A percentile compares a stretch with the other conserved stretches of the same genome.
Conservation (phyloP, 2,888 invertebrate species). For the Asteroscopus sphinx region DNA sequence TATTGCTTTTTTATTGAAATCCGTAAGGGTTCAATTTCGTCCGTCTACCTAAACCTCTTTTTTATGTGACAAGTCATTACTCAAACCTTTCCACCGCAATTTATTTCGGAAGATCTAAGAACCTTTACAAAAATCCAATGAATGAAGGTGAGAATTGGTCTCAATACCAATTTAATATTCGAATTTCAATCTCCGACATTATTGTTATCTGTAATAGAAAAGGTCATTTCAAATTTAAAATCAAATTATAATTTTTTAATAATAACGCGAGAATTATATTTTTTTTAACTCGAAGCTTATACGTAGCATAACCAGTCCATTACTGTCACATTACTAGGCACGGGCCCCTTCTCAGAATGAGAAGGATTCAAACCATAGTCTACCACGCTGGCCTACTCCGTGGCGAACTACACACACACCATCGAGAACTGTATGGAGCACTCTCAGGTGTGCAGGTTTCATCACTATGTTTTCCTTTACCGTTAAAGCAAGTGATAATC, state of each 20-base stretch:
- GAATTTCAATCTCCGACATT: constrained; percentile 45
- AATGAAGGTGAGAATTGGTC: constrained; percentile 31
- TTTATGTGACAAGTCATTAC: constrained; percentile 29
- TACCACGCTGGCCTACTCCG: no score
- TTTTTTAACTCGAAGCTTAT: no score
- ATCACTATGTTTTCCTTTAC: no score
- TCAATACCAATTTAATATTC: constrained; percentile 46
- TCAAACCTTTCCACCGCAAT: constrained; percentile 42
- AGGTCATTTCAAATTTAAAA: constrained; percentile 20
- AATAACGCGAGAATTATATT: no score
- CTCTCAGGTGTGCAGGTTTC: no score
- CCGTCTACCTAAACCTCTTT: constrained; percentile 16
- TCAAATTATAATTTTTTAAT: constrained; percentile 31
- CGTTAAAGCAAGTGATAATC: no score
- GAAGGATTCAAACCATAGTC: no score
- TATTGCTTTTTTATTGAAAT: constrained; percentile 1
- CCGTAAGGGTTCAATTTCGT: constrained; percentile 1
- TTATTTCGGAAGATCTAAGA: constrained; percentile 25
- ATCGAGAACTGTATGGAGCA: no score
- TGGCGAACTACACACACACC: no score
- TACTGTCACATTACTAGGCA: no score
- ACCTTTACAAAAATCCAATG: constrained; percentile 26
- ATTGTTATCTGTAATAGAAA: constrained; percentile 32
- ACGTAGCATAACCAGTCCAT: no score
- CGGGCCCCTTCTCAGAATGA: no score